Base-by-base conservation (phyloP, 2,113 vertebrate genomes). In the Hassar affinis region DNA sequence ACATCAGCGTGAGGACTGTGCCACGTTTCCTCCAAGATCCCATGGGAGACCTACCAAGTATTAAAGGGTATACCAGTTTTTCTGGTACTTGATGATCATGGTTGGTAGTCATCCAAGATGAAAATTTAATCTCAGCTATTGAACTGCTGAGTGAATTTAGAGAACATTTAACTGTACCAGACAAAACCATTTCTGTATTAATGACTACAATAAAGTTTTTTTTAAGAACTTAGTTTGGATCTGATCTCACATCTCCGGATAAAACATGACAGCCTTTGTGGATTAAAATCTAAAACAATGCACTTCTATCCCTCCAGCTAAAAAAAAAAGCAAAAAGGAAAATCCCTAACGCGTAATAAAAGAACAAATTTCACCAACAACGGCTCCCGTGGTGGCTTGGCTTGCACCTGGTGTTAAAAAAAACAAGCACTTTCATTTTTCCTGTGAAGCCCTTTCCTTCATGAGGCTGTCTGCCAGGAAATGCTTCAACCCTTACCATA, bases 331-430 rank as follows among this genome's bases (percentile, higher is more conserved):
- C 51, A 30, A 20, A 64, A 30, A 72, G 27, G 17, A 38, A 47
- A 78, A 33, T 75, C 71, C 42, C 56, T 11, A 30, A 52, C 14
- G 81, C 51, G n/a, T 78, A 82, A 15, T 78, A 85, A 45, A 76
- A 81, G 57, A 54, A 68, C 57, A 56, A 30, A 82, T 79, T 57
- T 82, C 64, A 76, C 83, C 76, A 79, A 77, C 68, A 64, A 20
- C 47, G 35, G 49, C 18, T 77, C 61, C 69, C 52, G 5, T 54
- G 11, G 57, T 27, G 61, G 27, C 17, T 78, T 62, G 45, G 42
- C 33, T 64, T 18, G 82, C 17, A 78, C 78, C 81, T 77, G 54
- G 56, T 52, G 71, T 51, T 76, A 82, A 68, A n/a, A 38, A 42
- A 42, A 42, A 69, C 64, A 22, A 66, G 47, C 45, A 12, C 33